Base-by-base conservation (phyloP, 2,797 vertebrate genomes). In the Rhinoraja longicauda region DNA sequence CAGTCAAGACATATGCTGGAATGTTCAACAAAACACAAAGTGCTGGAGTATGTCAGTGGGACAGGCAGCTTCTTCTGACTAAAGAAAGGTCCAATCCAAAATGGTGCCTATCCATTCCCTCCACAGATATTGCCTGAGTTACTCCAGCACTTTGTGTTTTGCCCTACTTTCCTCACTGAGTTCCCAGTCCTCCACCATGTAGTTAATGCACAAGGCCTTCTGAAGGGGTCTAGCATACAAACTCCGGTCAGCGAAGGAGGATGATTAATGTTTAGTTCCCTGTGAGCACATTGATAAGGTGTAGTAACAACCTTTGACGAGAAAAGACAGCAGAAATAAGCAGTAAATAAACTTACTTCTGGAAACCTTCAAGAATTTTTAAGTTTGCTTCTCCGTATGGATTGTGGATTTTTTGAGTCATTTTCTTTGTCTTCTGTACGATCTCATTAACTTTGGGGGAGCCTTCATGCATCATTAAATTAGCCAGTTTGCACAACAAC, bases 401-500 rank as follows among this genome's bases (percentile, higher is more conserved):
- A 64, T 73, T 94, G 53, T 73, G 32, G 53, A 77, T 93, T 88
- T 84, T 91, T 82, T 94, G 93, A 93, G 94, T 93, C 12, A 93
- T 75, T 90, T 93, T 94, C 0, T 29, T 29, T 92, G 94, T 93
- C 17, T 91, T 70, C 59, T 94, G 93, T 72, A 94, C 93, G 59
- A 95, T 15, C 5, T 90, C 88, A 29, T 93, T 93, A 70, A 88
- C 45, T 93, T 93, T 94, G 92, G 92, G 93, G 21, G 95, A 91
- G 79, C 82, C 93, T 24, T 93, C 77, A 93, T 53, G 81, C 10
- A 95, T 79, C 0, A 94, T 93, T 15, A 94, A 90, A 72, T 94
- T 93, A 15, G 93, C 93, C 93, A 95, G 94, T 92, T 93, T 93
- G 93, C 94, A 94, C 86, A 95, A 93, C 76, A 95, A 93, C 62